These are phyloP conservation scores for Amyelois transitella DNA, from an alignment of 1,140 invertebrate genomes.

Conservation along the genomic window DNA sequence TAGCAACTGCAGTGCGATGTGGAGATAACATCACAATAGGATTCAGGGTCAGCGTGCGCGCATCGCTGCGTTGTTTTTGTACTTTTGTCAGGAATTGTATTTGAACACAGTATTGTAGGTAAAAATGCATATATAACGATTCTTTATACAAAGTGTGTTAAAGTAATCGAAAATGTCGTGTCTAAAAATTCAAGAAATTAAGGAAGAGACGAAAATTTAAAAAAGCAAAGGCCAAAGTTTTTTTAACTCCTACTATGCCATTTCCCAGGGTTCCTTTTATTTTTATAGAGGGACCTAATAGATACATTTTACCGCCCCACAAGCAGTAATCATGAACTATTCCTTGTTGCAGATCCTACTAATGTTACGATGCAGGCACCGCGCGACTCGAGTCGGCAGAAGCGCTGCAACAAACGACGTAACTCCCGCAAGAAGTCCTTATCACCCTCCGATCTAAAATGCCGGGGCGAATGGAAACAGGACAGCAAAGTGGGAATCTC, in stretches of 20 bases:
- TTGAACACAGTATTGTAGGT: no score
- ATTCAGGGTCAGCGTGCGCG: not conserved
- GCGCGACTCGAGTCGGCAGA: conserved; percentile 60
- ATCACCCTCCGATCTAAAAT: conserved; percentile 71
- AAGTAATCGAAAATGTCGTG: no score
- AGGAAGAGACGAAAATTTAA: no score
- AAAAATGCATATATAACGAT: no score
- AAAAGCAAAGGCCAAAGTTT: no score
- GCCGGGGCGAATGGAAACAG: conserved; percentile 44
- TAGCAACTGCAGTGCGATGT: not conserved
- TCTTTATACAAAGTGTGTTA: no score
- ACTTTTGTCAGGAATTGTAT: no score
- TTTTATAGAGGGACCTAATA: no score
- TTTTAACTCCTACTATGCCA: no score
- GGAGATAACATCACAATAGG: not conserved
- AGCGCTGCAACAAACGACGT: conserved; percentile 64
- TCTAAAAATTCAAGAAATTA: no score
- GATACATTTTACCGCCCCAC: not conserved
- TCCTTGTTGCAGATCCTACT: conserved; percentile 44
- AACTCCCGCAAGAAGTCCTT: conserved; percentile 72
- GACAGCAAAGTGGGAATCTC: conserved; percentile 61
- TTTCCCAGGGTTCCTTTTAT: no score
- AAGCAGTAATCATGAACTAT: conserved; percentile 1
- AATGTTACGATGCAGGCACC: conserved; percentile 65
- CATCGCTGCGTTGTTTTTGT: not conserved